A percentile compares a stretch with the other conserved stretches of the same genome.
These are phyloP conservation scores for Tupaia chinensis DNA, from an alignment of 2,113 vertebrate genomes.

Conservation along the genomic window DNA sequence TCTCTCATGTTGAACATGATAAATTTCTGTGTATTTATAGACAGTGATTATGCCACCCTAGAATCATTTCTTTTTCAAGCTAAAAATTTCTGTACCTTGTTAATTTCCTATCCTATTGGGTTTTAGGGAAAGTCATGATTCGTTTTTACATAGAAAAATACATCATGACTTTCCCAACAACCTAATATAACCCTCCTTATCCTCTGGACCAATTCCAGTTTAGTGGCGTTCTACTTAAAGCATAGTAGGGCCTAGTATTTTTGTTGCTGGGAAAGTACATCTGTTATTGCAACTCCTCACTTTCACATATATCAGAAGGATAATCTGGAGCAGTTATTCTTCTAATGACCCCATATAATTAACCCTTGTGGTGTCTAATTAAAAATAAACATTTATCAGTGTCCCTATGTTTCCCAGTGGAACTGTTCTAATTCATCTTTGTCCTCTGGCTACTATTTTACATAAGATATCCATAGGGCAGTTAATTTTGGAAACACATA, in stretches of 20 bases:
- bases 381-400: slow-evolving; percentile 81
- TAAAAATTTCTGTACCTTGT: slow-evolving; percentile 51
- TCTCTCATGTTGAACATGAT: slow-evolving; percentile 51
- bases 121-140: too few relatives aligned
- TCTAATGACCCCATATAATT: slow-evolving; percentile 77
- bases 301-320: slow-evolving; percentile 61
- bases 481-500: slow-evolving; percentile 83
- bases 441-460: slow-evolving; percentile 80
- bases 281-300: slow-evolving; percentile 36
- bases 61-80: slow-evolving; percentile 36
- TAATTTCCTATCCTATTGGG: slow-evolving; percentile 35
- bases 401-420: slow-evolving; percentile 75
- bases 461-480: slow-evolving; percentile 81
- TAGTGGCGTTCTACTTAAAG: slow-evolving; percentile 69
- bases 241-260: slow-evolving; percentile 42
- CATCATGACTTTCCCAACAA: too few relatives aligned
- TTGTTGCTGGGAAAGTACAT: slow-evolving; percentile 60
- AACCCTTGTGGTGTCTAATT: slow-evolving; percentile 78
- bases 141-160: too few relatives aligned
- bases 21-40: slow-evolving; percentile 53
- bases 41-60: slow-evolving; percentile 14
- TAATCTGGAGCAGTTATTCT: slow-evolving; percentile 77
- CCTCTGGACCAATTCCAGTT: slow-evolving; percentile 47
- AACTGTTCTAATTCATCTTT: slow-evolving; percentile 80
- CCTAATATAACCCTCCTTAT: slow-evolving; percentile 18